Evolutionary conservation across 2,888 invertebrate genomes (phyloP), one percentile per base, ranked within the genome.

Genomic region (Gari tellinella): DNA sequence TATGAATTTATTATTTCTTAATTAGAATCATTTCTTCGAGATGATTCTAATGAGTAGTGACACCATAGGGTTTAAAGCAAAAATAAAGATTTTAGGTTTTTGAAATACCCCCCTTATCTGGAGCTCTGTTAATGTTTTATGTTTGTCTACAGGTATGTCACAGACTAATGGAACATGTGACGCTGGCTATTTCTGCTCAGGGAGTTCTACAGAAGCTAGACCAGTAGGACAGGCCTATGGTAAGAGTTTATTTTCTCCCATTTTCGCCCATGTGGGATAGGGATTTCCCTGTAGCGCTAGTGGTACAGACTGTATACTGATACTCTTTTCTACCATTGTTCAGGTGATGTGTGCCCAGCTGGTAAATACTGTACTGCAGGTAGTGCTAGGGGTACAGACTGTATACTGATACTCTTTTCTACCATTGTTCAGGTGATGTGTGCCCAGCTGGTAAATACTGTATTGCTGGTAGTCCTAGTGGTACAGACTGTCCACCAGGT

Each of bases 161-260:
- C 51, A 72, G 5, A 88, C 90, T 1, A 84, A 83, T 23, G 89
- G 88, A 8, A 80, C 84, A 52, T 90, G 90, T 78, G 75, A 76
- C 46, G 87, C 86, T 21, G 90, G 90, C 7, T 88, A 90, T 69
- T 90, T 83, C 80, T 90, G 90, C 91, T 97, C 98, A 3, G 97
- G 97, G 82, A 98, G 99, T 84, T 97, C 98, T 0, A 97, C 95
- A 87, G 83, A 85, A 2, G 95, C 95, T 21, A 96, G 96, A 85
- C 90, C 90, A 17, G 81, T 84, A 4, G 83, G 82, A 26, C 77
- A 86, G 45, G n/a, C 69, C 14, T 88, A 83, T 61, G 88, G 88
- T 87, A 70, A 70, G 77, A 31, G n/a, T n/a, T n/a, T n/a, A n/a
- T n/a, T n/a, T n/a, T n/a, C n/a, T n/a, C n/a, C n/a, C n/a, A n/a